Base-by-base conservation (phyloP, 92 coral and sea anemone genomes). In the Umimayanthus chanpuru region DNA sequence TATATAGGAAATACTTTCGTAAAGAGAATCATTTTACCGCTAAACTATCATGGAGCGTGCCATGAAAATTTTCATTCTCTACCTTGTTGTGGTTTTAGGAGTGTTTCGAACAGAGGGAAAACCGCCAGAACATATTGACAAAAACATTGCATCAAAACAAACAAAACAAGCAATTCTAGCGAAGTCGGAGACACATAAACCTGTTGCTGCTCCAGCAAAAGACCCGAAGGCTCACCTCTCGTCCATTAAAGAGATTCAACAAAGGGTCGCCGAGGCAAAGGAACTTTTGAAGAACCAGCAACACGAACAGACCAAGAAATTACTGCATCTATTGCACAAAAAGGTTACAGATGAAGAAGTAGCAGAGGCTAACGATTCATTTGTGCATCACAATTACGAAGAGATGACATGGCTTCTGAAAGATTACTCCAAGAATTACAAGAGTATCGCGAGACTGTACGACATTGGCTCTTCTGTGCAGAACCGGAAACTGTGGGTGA, bases 321-420 rank as follows among this genome's bases (percentile, higher is more conserved):
- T 84, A 29, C 79, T 83, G 23, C 78, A 76, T 50, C 82, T 86
- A 12, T 53, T 90, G 21, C 88, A 88, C 61, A 64, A 75, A 25
- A 92, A 76, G 18, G 55, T 67, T 2, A 70, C 81, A 25, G 72
- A 56, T 76, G 86, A 73, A 12, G 98, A 95, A 77, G 85, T 93
- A 30, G 50, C 70, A 66, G 94, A 93, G 72, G 88, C 82, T 23
- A 93, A 90, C 50, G 70, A 85, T 23, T 93, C 96, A 78, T 97
- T 97, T 85, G 84, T 92, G 61, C 99, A 95, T 56, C 99, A 97
- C 85, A 94, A 97, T 85, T 97, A 97, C 86, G 98, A 97, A 88
- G 99, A 97, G 89, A 89, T 97, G 96, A 97, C 99, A 44, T 97
- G 99, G 99, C 88, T 97, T 23, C 68, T 97, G 75, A 97, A 97